phyloP scores from a whole-genome alignment of 2,888 invertebrate species.

The Meta bourneti region DNA sequence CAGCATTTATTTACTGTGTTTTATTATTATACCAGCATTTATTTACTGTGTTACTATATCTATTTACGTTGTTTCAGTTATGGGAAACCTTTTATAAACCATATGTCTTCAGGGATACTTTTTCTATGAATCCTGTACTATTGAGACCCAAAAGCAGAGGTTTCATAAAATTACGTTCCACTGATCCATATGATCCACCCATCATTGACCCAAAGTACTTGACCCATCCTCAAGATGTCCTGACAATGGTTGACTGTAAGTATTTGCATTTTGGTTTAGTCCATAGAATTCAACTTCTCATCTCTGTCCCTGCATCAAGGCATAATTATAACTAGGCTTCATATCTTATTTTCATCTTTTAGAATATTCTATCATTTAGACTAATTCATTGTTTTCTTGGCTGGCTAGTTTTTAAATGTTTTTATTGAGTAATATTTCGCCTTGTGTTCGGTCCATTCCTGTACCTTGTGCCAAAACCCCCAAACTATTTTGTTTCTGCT shows the following conservation, averaged over 20 bases:
- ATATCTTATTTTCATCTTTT: not conserved
- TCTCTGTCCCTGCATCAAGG: too few relatives aligned
- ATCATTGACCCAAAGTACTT: conserved; percentile 96
- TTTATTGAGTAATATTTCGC: not conserved
- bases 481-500: not conserved
- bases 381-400: too few relatives aligned
- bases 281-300: too few relatives aligned
- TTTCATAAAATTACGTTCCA: conserved; percentile 77
- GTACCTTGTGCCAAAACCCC: too few relatives aligned
- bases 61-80: conserved; percentile 49
- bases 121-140: conserved; percentile 78
- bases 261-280: not conserved
- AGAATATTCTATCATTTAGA: not conserved
- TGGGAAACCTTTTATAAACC: conserved; percentile 78
- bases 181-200: conserved; percentile 93
- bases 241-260: conserved; percentile 87
- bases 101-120: conserved; percentile 77
- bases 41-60: not conserved
- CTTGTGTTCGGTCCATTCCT: not conserved
- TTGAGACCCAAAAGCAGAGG: conserved; percentile 77
- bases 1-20: not conserved
- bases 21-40: too few relatives aligned
- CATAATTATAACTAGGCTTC: too few relatives aligned
- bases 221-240: conserved; percentile 88
- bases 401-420: too few relatives aligned